phyloP scores from a whole-genome alignment of 1,140 invertebrate species.

The Centruroides sculpturatus region DNA sequence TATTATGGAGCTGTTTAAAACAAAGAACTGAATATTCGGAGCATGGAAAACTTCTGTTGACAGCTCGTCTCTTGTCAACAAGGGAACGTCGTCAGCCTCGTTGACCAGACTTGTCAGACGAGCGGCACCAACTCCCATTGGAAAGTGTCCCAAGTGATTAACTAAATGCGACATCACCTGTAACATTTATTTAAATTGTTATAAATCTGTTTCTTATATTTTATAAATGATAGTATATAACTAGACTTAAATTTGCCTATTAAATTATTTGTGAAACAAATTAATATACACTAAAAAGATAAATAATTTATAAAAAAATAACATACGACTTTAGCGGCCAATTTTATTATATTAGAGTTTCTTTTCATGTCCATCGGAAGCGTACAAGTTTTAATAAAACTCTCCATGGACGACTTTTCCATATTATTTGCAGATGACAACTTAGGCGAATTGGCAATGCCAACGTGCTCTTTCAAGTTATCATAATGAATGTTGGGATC shows the following conservation, averaged over 20 bases:
- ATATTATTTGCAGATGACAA: too few species aligned
- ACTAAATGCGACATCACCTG: slow-evolving; percentile 52
- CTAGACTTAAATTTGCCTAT: too few species aligned
- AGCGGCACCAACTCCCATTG: slow-evolving; percentile 66
- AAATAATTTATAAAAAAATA: too few species aligned
- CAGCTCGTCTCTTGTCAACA: slow-evolving; percentile 50
- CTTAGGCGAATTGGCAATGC: too few species aligned
- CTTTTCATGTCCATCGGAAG: too few species aligned
- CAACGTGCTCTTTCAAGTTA: slow-evolving; percentile 35
- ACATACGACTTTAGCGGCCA: slow-evolving; percentile 48
- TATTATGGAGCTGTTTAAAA: slow-evolving; percentile 59
- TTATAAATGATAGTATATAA: too few species aligned
- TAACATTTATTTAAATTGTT: not conserved
- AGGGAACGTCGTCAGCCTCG: slow-evolving; percentile 81
- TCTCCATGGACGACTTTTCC: too few species aligned
- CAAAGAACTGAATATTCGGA: slow-evolving; percentile 79
- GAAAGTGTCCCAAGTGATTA: slow-evolving; percentile 77
- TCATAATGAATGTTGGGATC: slow-evolving; percentile 52
- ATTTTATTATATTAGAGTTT: slow-evolving; percentile 27
- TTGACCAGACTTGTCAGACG: slow-evolving; percentile 69
- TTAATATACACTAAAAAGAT: too few species aligned
- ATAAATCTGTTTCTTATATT: too few species aligned
- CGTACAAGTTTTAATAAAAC: too few species aligned
- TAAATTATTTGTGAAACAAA: too few species aligned
- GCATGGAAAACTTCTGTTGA: slow-evolving; percentile 62